Base-by-base conservation (phyloP, 2,888 invertebrate species). In the Xylota sylvarum region DNA sequence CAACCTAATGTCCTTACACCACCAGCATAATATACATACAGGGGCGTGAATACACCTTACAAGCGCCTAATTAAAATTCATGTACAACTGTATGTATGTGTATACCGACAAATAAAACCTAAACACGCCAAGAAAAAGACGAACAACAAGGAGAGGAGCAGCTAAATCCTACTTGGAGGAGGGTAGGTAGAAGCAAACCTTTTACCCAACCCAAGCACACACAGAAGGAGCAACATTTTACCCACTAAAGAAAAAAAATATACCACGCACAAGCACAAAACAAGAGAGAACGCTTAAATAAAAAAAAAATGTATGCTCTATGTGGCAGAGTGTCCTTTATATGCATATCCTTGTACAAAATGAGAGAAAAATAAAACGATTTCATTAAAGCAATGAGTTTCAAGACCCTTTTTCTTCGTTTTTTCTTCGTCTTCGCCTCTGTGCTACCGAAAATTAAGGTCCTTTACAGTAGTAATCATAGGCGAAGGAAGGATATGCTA, bases 1-100 rank as follows among this genome's bases (percentile, higher is more conserved):
- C 12, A 40, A 27, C 69, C 52, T 43, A 43, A 43, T 50, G 14
- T 50, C 19, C 30, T 67, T 40, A 56, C 27, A 17, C 19, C 40
- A 69, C 40, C 32, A 62, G 17, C 35, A 37, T 23, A 3, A 23
- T 7, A 30, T 9, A 43, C n/a, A 52, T 19, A 52, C 35, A 60
- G 23, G 19, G 50, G 77, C 46, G 69, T 60, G 23, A 27, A 70
- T 43, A 52, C 60, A 62, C 62, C 50, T 78, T 12, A 48, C 56
- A 72, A 48, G 9, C 12, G 14, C 64, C 72, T 72, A 79, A 73
- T 80, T 80, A 80, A 73, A 80, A 80, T 73, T 80, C 73, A 73
- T 80, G 50, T 56, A 27, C n/a, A n/a, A n/a, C n/a, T n/a, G n/a
- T n/a, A n/a, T n/a, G n/a, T n/a, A n/a, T n/a, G n/a, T 62, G 5